These are phyloP conservation scores for Drosophila acutilabella DNA, from an alignment of 2,888 invertebrate genomes.

Conservation along the genomic window DNA sequence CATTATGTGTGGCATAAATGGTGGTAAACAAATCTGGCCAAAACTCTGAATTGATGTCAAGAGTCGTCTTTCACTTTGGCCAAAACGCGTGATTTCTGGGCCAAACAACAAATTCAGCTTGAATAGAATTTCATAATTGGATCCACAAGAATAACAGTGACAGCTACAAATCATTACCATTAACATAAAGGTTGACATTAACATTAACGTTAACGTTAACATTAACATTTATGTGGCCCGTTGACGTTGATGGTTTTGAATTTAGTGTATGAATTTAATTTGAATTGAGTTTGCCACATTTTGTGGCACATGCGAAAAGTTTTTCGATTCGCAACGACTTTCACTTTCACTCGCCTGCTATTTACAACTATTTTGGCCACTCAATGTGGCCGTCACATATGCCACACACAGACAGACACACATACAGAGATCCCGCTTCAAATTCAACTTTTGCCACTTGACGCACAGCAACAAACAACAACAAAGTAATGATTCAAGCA, in stretches of 20 bases:
- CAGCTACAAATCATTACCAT: slow-evolving; percentile 46
- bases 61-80: slow-evolving; percentile 52
- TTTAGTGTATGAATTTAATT: slow-evolving; percentile 10
- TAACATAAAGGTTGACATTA: background rate
- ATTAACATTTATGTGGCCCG: slow-evolving; percentile 27
- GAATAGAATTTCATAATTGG: slow-evolving; percentile 46
- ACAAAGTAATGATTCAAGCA: slow-evolving; percentile 46
- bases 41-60: slow-evolving; percentile 55
- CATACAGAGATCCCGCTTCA: slow-evolving; percentile 26
- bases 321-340: slow-evolving; percentile 47
- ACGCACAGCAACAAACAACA: slow-evolving; percentile 17
- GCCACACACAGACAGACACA: slow-evolving; percentile 21
- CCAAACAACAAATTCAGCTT: slow-evolving; percentile 35
- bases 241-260: slow-evolving; percentile 15
- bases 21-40: slow-evolving; percentile 22
- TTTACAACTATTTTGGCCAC: slow-evolving; percentile 30
- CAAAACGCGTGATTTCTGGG: slow-evolving; percentile 36
- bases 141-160: slow-evolving; percentile 8
- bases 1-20: slow-evolving; percentile 14
- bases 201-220: background rate
- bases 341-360: slow-evolving; percentile 48
- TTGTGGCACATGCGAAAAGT: slow-evolving; percentile 36
- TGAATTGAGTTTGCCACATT: slow-evolving; percentile 24
- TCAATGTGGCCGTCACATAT: slow-evolving; percentile 36
- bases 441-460: slow-evolving; percentile 57